phyloP scores from a whole-genome alignment of 2,888 invertebrate genomes.

The Cryptosula pallasiana region DNA sequence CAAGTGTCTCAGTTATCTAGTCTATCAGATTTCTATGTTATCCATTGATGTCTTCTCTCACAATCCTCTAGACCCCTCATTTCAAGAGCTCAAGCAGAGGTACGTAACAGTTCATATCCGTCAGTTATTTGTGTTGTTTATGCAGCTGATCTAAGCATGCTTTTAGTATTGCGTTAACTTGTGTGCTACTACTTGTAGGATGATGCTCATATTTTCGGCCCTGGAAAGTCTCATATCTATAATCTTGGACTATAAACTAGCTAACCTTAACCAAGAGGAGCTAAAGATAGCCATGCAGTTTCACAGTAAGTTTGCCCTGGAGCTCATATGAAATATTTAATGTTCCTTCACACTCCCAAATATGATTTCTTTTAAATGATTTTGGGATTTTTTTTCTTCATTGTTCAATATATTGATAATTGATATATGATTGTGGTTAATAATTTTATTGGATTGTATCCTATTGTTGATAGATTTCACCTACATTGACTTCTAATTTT shows the following conservation, averaged over 20 bases:
- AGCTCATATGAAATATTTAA: too few species aligned
- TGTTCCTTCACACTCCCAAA: too few species aligned
- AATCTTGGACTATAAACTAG: not conserved
- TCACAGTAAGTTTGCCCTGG: not conserved
- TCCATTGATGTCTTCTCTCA: not conserved
- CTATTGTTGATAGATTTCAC: too few species aligned
- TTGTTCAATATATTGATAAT: too few species aligned
- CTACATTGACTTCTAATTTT: not conserved
- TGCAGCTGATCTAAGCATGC: too few species aligned
- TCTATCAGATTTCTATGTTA: not conserved
- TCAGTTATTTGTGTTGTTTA: not conserved
- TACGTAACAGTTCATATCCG: not conserved
- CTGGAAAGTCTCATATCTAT: not conserved
- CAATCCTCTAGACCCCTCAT: not conserved
- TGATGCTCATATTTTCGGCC: not conserved
- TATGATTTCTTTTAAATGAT: too few species aligned
- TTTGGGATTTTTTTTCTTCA: too few species aligned
- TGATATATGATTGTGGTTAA: too few species aligned
- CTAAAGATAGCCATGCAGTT: not conserved
- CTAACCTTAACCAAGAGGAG: not conserved
- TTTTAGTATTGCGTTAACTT: too few species aligned
- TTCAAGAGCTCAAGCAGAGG: not conserved
- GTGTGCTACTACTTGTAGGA: too few species aligned
- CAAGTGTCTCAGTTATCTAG: constrained; percentile 1
- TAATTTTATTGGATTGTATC: too few species aligned